Percentiles rank a stretch among this genome's conserved stretches.
These are phyloP conservation scores for Leptosomus discolor DNA, from an alignment of 2,113 vertebrate species.

Conservation along the genomic window DNA sequence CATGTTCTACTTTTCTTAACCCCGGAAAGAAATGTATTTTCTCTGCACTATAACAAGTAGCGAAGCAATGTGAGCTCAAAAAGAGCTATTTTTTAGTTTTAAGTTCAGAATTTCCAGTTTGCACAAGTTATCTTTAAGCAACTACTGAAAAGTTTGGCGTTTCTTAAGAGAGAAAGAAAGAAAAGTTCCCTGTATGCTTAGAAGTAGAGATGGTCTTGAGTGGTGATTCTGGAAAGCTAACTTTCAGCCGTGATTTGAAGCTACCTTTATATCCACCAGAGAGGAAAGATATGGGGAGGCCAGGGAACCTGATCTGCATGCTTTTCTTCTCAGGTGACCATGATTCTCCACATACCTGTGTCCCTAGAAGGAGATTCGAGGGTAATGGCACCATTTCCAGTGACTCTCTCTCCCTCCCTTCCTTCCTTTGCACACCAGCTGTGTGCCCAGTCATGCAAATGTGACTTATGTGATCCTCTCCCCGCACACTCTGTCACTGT, in stretches of 20 bases:
- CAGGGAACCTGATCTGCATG: background rate
- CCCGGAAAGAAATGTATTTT: background rate
- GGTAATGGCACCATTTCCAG: background rate
- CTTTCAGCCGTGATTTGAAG: background rate
- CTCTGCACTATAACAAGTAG: background rate
- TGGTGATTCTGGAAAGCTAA: background rate
- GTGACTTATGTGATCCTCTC: background rate
- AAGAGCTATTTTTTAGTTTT: background rate
- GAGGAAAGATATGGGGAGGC: background rate
- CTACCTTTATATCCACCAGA: background rate
- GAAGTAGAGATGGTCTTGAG: background rate
- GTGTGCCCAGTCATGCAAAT: accelerated
- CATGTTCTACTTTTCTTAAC: background rate
- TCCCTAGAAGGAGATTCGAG: background rate
- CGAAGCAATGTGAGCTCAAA: background rate
- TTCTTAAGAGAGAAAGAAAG: background rate
- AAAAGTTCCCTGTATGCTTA: background rate
- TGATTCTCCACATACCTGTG: background rate
- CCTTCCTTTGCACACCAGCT: background rate
- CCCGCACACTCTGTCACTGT: background rate
- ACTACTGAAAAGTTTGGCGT: background rate
- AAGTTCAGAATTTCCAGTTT: background rate
- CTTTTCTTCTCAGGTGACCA: background rate
- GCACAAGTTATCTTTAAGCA: background rate
- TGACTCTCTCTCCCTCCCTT: background rate